Base-by-base conservation (phyloP, 2,888 invertebrate genomes). In the Gymnocheta viridis region DNA sequence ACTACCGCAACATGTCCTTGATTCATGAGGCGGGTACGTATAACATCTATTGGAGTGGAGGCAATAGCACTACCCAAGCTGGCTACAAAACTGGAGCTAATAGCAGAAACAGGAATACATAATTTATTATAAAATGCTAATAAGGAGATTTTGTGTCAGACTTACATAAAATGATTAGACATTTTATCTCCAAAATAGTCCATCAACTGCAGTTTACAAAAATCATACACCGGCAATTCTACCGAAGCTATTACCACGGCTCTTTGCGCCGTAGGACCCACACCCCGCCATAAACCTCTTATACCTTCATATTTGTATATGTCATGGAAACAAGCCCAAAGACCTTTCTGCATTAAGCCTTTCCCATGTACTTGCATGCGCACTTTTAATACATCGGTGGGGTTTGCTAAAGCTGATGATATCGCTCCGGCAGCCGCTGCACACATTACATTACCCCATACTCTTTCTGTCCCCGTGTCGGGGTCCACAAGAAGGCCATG, bases 361-460 rank as follows among this genome's bases (percentile, higher is more conserved):
- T 92, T 92, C 58, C 94, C 94, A 80, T 92, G 92, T 10, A 94
- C 92, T 94, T 98, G 98, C 97, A 98, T 97, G 82, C 98, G 95
- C 85, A 98, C 98, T 94, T 98, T 98, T 38, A 98, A 94, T 58
- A 98, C 98, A 93, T 98, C 98, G 0, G 98, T 98, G 14, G 98
- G 98, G 93, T 98, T 98, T 70, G 98, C 98, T 88, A 98, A 96
- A n/a, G 98, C 96, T 89, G 97, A 97, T 67, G 98, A 97, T 41
- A 98, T 93, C n/a, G 97, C 96, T 12, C 98, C 92, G 0, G 91
- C 91, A 27, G 89, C 88, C 1, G 91, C 95, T 29, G 97, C 98
- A 92, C 98, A 98, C 85, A 95, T 92, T 22, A 98, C 94, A 93
- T 96, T 95, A 10, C 94, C 93, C 88, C 94, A 92, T n/a, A 96